Conservation (phyloP, 2,888 invertebrate species). For the Vanessa cardui region DNA sequence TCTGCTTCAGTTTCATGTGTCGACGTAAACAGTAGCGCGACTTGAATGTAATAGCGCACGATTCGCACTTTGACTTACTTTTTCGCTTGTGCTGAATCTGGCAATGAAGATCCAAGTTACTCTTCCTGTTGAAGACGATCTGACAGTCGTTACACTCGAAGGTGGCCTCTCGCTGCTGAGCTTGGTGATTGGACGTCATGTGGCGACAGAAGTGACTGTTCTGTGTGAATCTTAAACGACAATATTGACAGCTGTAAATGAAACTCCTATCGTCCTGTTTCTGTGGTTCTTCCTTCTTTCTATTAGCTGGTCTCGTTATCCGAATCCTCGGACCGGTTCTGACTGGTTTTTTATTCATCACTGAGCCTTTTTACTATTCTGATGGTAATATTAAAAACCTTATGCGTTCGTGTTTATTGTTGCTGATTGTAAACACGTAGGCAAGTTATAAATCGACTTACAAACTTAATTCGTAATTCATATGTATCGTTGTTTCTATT, state of each 20-base stretch:
- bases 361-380: conserved; percentile 42
- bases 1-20: conserved; percentile 70
- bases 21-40: conserved; percentile 72
- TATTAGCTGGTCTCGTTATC: conserved; percentile 61
- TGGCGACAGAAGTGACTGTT: conserved; percentile 76
- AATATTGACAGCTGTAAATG: conserved; percentile 73
- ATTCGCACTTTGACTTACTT: conserved; percentile 71
- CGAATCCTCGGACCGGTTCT: conserved; percentile 71
- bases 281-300: conserved; percentile 56
- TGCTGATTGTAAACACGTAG: conserved; percentile 41
- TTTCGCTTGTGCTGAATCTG: conserved; percentile 67
- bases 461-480: not conserved
- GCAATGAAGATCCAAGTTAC: conserved; percentile 65
- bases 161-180: conserved; percentile 65
- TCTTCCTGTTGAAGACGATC: conserved; percentile 67
- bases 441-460: conserved; percentile 24
- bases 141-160: conserved; percentile 74
- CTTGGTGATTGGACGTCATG: conserved; percentile 73
- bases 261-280: conserved; percentile 59
- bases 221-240: conserved; percentile 70
- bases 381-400: not conserved
- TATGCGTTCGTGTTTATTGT: conserved; percentile 1
- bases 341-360: conserved; percentile 72
- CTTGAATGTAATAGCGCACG: conserved; percentile 73
- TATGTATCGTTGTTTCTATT: not conserved